Evolutionary conservation across 1,140 invertebrate genomes (phyloP), one percentile per base, ranked within the genome.

Genomic region (Steinernema feltiae): DNA sequence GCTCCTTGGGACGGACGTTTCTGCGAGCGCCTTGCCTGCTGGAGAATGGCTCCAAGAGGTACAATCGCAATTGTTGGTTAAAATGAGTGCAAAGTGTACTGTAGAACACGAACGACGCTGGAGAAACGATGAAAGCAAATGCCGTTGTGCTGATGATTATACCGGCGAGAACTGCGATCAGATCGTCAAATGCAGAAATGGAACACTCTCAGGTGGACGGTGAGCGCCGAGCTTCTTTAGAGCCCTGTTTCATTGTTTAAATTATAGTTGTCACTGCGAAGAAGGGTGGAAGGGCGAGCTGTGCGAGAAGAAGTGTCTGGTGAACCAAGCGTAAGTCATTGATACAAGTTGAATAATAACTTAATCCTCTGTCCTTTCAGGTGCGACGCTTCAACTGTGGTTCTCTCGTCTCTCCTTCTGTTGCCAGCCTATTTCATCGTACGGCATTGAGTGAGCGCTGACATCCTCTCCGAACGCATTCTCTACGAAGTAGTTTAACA

Each of bases 1-100:
- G 76, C 69, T 24, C 77, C 73, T 24, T 78, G 77, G 77, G 77
- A 78, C 53, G 77, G 77, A 69, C 73, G 77, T n/a, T 48, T 53
- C 32, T 78, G 77, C 24, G 77, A 78, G 29, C 69, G 77, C 46
- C 73, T 78, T 17, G 77, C 77, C 0, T 78, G 77, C 53, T 78
- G 73, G 73, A 71, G 77, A 72, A 78, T 75, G 70, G 72, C 74
- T 1, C 53, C 71, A 1, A 30, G n/a, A 24, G 74, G 74, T 75
- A n/a, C 12, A 24, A 15, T 32, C 31, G n/a, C n/a, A n/a, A 18
- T 1, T 73, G 15, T 73, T 27, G 32, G 72, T 32, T n/a, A 17
- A 1, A 31, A 30, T 7, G 41, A 46, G n/a, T n/a, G n/a, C 41
- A 72, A 72, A 30, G 2, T 12, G 3, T 31, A 1, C 18, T 74